Evolutionary conservation across 2,113 vertebrate genomes (phyloP).

Genomic region (Lampris incognitus): DNA sequence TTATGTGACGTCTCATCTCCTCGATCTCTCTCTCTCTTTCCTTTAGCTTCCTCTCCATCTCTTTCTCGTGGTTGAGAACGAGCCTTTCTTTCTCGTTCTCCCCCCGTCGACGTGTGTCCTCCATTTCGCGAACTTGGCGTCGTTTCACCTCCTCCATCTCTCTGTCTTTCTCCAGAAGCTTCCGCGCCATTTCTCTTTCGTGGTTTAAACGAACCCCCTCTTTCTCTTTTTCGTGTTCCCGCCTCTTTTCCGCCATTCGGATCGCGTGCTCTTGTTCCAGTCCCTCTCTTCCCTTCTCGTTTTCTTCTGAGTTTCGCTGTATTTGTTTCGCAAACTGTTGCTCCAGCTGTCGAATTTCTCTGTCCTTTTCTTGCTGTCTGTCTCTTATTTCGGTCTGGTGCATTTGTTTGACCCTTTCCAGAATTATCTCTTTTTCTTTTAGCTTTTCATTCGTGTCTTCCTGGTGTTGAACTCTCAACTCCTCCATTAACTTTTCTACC

Average conservation of each 20-base stretch:
- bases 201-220: conserved; percentile 14
- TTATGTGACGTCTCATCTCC: conserved; percentile 43
- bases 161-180: conserved; percentile 47
- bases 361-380: conserved; percentile 28
- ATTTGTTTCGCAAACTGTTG: conserved; percentile 39
- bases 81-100: conserved; percentile 23
- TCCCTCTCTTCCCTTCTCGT: conserved; percentile 37
- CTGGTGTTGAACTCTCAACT: conserved; percentile 20
- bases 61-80: conserved; percentile 25
- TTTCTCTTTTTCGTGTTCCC: conserved; percentile 52
- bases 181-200: conserved; percentile 9
- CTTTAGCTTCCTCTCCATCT: conserved; percentile 44
- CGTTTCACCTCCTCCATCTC: conserved; percentile 27
- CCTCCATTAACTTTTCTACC: conserved; percentile 7
- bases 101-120: conserved; percentile 5
- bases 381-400: conserved; percentile 27
- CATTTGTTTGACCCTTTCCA: conserved; percentile 29
- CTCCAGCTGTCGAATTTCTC: conserved; percentile 39
- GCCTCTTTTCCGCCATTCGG: conserved; percentile 5
- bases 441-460: conserved; percentile 34
- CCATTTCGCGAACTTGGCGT: conserved; percentile 30
- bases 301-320: conserved; percentile 16
- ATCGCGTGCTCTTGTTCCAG: not conserved
- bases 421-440: conserved; percentile 43
- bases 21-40: conserved; percentile 40